Percentiles rank a stretch among this genome's conserved stretches.
Conservation (phyloP, 2,888 invertebrate species). For the Caradrina kadenii region DNA sequence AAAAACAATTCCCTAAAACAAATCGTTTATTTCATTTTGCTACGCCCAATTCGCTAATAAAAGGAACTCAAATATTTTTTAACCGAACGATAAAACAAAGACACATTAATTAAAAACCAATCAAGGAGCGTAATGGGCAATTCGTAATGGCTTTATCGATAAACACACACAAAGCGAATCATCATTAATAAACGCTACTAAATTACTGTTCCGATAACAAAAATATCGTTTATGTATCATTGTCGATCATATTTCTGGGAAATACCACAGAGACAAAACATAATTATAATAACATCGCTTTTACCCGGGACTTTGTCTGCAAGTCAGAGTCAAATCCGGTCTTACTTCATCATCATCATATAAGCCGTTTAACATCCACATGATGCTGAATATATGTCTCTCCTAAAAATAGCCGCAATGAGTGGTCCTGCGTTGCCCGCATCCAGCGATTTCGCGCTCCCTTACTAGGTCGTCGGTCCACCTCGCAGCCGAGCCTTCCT, state of each 20-base stretch:
- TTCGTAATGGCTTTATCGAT: slow-evolving; percentile 42
- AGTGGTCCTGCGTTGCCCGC: too few relatives aligned
- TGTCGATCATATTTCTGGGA: slow-evolving; percentile 14
- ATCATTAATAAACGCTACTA: slow-evolving; percentile 36
- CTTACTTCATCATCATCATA: too few relatives aligned
- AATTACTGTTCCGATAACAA: slow-evolving; percentile 41
- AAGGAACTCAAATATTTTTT: neutral
- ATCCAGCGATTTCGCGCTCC: too few relatives aligned
- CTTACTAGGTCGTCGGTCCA: too few relatives aligned
- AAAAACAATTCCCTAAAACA: neutral
- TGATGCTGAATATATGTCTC: too few relatives aligned
- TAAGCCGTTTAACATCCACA: too few relatives aligned
- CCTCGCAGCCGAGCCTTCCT: too few relatives aligned
- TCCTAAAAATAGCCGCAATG: too few relatives aligned
- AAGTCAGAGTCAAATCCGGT: too few relatives aligned
- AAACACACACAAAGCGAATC: slow-evolving; percentile 22
- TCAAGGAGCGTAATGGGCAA: slow-evolving; percentile 40
- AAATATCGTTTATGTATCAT: slow-evolving; percentile 8
- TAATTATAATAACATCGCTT: neutral
- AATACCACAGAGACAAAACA: neutral
- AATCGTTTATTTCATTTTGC: neutral
- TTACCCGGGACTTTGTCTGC: too few relatives aligned
- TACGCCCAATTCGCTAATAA: neutral
- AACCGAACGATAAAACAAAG: slow-evolving; percentile 10
- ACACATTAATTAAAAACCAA: slow-evolving; percentile 54